A percentile compares a stretch with the other conserved stretches of the same genome.
phyloP scores from a whole-genome alignment of 2,888 invertebrate species.

The Philaethria dido region DNA sequence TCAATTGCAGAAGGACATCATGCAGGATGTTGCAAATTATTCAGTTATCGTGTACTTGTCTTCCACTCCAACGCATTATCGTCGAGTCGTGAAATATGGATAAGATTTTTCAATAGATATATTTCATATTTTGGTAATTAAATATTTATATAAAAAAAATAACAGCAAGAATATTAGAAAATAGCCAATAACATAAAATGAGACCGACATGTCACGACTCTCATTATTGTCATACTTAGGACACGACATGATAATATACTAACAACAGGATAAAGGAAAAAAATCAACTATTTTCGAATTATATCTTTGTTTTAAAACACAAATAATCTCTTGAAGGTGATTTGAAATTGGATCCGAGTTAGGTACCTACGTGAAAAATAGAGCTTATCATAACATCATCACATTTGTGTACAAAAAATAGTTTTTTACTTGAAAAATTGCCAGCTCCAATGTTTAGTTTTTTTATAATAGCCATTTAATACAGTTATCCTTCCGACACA shows the following conservation, averaged over 20 bases:
- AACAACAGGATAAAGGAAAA: too few relatives aligned
- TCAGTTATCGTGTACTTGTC: constrained; percentile 60
- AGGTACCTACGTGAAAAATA: neutral
- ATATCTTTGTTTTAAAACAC: too few relatives aligned
- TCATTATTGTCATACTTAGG: too few relatives aligned
- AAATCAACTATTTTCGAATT: too few relatives aligned
- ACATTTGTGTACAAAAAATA: neutral
- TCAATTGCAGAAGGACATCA: constrained; percentile 55
- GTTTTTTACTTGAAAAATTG: constrained; percentile 26
- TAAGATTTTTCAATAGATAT: neutral
- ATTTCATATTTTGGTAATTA: neutral
- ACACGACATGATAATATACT: too few relatives aligned
- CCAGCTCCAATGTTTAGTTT: constrained; percentile 50
- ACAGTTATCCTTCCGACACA: constrained; percentile 56
- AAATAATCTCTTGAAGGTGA: neutral
- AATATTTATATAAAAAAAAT: neutral
- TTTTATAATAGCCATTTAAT: constrained; percentile 48
- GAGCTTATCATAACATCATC: neutral
- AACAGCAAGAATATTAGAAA: too few relatives aligned
- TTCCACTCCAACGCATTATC: constrained; percentile 52
- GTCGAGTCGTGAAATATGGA: constrained; percentile 28
- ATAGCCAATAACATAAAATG: too few relatives aligned
- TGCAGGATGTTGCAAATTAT: constrained; percentile 69
- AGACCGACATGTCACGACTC: too few relatives aligned
- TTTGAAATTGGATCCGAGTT: too few relatives aligned